Conservation (phyloP, 2,888 invertebrate species). For the Acheta domesticus region DNA sequence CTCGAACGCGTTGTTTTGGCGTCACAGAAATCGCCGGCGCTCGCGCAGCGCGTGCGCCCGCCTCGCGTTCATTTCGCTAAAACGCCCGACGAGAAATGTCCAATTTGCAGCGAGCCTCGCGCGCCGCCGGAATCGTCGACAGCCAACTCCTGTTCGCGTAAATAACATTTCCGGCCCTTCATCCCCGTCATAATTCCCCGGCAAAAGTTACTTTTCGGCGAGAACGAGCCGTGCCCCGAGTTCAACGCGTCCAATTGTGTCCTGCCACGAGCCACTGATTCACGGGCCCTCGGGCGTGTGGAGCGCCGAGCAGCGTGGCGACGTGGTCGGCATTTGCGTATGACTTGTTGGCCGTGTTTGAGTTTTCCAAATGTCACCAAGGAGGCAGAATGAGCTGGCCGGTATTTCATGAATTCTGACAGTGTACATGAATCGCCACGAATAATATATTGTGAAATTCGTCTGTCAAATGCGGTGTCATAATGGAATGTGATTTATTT, state of each 20-base stretch:
- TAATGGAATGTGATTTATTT: no score
- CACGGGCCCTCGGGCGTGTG: neutral
- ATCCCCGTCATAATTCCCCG: neutral
- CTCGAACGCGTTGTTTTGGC: slow-evolving; percentile 4
- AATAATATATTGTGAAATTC: no score
- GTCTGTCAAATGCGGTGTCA: no score
- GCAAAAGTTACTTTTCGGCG: neutral
- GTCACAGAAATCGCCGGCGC: neutral
- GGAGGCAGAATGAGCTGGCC: no score
- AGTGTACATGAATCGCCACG: no score
- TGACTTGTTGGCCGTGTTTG: no score
- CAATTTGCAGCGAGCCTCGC: neutral
- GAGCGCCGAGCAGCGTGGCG: no score
- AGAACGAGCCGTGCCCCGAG: neutral
- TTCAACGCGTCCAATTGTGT: neutral
- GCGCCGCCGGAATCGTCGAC: neutral
- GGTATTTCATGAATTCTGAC: no score
- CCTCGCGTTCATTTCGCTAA: slow-evolving; percentile 1
- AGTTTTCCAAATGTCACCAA: no score
- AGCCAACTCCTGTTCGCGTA: neutral
- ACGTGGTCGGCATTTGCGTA: no score
- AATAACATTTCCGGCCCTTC: neutral
- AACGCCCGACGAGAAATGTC: neutral
- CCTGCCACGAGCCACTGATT: neutral
- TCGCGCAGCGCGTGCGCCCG: neutral